Percentiles rank a stretch among this genome's conserved stretches.
Evolutionary conservation across 2,113 vertebrate species (phyloP).

Genomic region (Campylomormyrus numenius): DNA sequence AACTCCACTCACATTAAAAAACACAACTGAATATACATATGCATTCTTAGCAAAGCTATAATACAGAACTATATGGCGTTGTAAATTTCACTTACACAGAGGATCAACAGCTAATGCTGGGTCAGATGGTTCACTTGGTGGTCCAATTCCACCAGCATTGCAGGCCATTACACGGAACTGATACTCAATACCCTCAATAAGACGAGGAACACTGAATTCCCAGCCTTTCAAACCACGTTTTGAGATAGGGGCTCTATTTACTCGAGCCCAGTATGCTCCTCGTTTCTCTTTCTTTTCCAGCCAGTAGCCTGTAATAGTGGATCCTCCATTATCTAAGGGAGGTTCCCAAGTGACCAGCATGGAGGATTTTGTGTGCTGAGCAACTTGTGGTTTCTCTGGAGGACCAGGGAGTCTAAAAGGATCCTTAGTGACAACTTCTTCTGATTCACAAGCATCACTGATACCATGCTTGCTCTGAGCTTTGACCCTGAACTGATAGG

Average conservation of each 20-base stretch:
- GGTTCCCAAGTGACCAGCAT: conserved; percentile 92
- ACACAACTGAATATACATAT: not conserved
- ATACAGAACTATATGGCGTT: not conserved
- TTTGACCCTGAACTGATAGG: conserved; percentile 81
- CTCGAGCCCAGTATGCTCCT: conserved; percentile 81
- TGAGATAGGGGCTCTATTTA: conserved; percentile 79
- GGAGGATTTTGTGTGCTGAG: conserved; percentile 73
- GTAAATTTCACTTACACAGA: conserved; percentile 71
- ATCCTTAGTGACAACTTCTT: conserved; percentile 83
- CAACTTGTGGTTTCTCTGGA: conserved; percentile 80
- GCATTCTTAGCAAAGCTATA: not conserved
- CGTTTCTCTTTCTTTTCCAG: conserved; percentile 89
- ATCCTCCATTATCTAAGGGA: conserved; percentile 80
- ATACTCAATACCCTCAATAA: conserved; percentile 85
- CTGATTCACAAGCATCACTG: conserved; percentile 83
- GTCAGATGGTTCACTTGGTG: conserved; percentile 88
- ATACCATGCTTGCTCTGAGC: conserved; percentile 89
- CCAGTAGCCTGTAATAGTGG: conserved; percentile 89
- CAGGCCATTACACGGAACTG: conserved; percentile 90
- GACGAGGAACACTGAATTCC: conserved; percentile 75
- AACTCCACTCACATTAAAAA: not conserved
- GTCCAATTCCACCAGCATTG: conserved; percentile 85
- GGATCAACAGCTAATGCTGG: conserved; percentile 81
- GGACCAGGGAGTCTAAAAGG: conserved; percentile 88
- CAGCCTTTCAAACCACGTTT: conserved; percentile 81